Base-by-base conservation (phyloP, 2,888 invertebrate species). In the Drosophila villosipedis region DNA sequence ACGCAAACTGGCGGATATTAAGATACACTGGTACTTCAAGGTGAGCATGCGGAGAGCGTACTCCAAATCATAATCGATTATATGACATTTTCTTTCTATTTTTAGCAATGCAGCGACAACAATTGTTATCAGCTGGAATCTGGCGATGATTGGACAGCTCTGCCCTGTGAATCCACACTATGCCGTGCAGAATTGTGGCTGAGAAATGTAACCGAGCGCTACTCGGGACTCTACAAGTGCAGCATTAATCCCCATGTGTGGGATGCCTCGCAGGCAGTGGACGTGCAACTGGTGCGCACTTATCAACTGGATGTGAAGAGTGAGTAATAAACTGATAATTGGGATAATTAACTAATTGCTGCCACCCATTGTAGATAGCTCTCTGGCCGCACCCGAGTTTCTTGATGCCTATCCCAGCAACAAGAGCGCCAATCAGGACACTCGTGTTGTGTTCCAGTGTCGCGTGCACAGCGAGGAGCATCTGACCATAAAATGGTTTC, bases 211-310 rank as follows among this genome's bases (percentile, higher is more conserved):
- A 93, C 93, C 1, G 93, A 92, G 61, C 86, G 89, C 19, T 91
- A 93, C 80, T 92, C 93, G 4, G 93, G 93, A 1, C 84, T 93
- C 14, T 93, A 93, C 64, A 92, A 92, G 73, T 93, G 93, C 79
- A 91, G 90, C 22, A 89, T 93, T 5, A 88, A 91, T 69, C 93
- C 93, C 0, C 90, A 91, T 61, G 76, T 86, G 4, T 76, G 82
- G 64, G 89, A 92, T 73, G 71, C 89, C 14, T 61, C 76, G 0
- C 90, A 88, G 31, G 74, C 90, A 2, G 83, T 92, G 50, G 91
- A 92, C 61, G 92, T 93, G 57, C 91, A 92, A 82, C 73, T 93
- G 10, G 91, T 92, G n/a, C 84, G 92, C 68, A 92, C 91, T 16
- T 93, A 91, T 87, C 91, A 92, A 72, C 73, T 93, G 76, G 92